A percentile compares a stretch with the other conserved stretches of the same genome.
phyloP scores from a whole-genome alignment of 2,113 vertebrate species.

The Tichodroma muraria region DNA sequence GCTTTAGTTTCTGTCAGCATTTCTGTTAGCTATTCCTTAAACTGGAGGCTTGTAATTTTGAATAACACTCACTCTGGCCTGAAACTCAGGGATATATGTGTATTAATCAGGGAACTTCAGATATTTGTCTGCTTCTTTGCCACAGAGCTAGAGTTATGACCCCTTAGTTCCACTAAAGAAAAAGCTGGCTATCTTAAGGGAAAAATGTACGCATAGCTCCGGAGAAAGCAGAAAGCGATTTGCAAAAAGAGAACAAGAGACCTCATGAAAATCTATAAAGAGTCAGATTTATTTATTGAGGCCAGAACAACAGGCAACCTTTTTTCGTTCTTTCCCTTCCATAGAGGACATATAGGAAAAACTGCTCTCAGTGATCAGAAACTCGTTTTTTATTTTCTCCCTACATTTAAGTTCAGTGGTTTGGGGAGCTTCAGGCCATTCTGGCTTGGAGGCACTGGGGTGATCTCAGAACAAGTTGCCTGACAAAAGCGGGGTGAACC shows the following conservation, averaged over 20 bases:
- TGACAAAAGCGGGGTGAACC: not conserved
- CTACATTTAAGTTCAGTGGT: not conserved
- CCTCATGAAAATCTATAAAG: not conserved
- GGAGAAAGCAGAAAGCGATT: not conserved
- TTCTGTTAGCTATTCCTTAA: not conserved
- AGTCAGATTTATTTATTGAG: not conserved
- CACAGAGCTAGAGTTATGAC: not conserved
- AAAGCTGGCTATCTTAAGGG: not conserved
- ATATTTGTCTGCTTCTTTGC: not conserved
- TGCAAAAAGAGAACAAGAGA: not conserved
- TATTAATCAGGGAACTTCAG: conserved; percentile 1
- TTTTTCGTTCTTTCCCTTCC: not conserved
- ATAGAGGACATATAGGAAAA: not conserved
- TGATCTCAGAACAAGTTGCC: fast-evolving
- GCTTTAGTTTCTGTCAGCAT: conserved; percentile 15
- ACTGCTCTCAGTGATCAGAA: not conserved
- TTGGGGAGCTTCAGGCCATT: not conserved
- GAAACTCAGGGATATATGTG: not conserved
- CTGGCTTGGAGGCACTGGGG: not conserved
- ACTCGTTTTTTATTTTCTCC: not conserved
- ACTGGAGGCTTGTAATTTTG: not conserved
- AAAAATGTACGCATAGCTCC: not conserved
- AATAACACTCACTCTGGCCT: not conserved
- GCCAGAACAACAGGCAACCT: not conserved
- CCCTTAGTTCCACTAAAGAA: not conserved